Evolutionary conservation across 1,140 invertebrate species (phyloP).

Genomic region (Periplaneta americana): DNA sequence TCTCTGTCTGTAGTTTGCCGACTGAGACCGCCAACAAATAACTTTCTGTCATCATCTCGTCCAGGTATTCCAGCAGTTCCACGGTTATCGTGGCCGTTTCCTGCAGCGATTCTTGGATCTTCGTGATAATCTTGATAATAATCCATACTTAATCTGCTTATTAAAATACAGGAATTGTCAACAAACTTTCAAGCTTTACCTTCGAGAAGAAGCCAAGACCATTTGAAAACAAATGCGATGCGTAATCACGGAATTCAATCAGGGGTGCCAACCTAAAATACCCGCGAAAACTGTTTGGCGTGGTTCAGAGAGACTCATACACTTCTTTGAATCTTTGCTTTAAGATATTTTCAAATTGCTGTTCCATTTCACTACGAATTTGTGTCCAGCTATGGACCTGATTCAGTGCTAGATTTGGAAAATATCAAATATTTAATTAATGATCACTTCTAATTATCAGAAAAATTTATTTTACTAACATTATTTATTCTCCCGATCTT

Average conservation of each 20-base stretch:
- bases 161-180: background rate
- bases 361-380: too few species aligned
- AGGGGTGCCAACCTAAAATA: slow-evolving; percentile 5
- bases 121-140: slow-evolving; percentile 10
- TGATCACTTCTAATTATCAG: too few species aligned
- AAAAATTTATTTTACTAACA: too few species aligned
- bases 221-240: background rate
- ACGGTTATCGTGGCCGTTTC: background rate
- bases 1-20: slow-evolving; percentile 47
- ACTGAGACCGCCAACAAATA: slow-evolving; percentile 44
- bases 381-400: too few species aligned
- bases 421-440: too few species aligned
- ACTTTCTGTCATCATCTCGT: slow-evolving; percentile 45
- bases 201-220: background rate
- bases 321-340: too few species aligned
- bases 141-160: background rate
- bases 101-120: background rate
- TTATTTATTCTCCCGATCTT: too few species aligned
- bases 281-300: too few species aligned
- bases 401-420: too few species aligned
- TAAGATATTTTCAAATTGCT: too few species aligned
- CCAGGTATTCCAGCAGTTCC: slow-evolving; percentile 42
- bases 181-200: background rate
- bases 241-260: slow-evolving; percentile 24
- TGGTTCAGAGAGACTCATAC: too few species aligned